Percentiles rank a stretch among this genome's conserved stretches.
Conservation (phyloP, 2,888 invertebrate genomes). For the Ochropacha duplaris region DNA sequence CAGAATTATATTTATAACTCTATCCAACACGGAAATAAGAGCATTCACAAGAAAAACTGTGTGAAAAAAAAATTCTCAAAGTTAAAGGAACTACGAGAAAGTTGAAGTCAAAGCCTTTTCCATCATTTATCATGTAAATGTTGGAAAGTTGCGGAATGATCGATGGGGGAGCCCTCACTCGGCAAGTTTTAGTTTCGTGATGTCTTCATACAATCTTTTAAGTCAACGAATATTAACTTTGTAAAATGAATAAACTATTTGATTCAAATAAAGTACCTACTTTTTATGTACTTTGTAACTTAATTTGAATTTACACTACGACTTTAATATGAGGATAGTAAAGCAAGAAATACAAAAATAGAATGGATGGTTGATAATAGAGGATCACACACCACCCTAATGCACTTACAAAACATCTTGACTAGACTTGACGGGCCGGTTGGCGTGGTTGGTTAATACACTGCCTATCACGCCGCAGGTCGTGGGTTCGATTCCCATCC, state of each 20-base stretch:
- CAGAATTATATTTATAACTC: not conserved
- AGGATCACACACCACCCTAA: no score
- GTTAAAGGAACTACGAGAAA: conserved; percentile 2
- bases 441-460: no score
- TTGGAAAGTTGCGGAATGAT: conserved; percentile 35
- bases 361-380: no score
- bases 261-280: no score
- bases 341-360: no score
- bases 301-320: no score
- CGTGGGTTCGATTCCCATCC: no score
- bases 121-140: conserved; percentile 41
- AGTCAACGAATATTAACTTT: not conserved
- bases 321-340: no score
- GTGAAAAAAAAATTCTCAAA: not conserved
- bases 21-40: not conserved
- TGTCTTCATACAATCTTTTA: conserved; percentile 31
- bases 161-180: conserved; percentile 30
- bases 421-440: no score
- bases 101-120: conserved; percentile 19
- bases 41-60: not conserved
- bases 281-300: no score
- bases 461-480: no score
- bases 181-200: conserved; percentile 29
- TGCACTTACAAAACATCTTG: no score
- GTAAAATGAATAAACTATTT: not conserved